Conservation (phyloP, 2,113 vertebrate genomes). For the Ochotona curzoniae region DNA sequence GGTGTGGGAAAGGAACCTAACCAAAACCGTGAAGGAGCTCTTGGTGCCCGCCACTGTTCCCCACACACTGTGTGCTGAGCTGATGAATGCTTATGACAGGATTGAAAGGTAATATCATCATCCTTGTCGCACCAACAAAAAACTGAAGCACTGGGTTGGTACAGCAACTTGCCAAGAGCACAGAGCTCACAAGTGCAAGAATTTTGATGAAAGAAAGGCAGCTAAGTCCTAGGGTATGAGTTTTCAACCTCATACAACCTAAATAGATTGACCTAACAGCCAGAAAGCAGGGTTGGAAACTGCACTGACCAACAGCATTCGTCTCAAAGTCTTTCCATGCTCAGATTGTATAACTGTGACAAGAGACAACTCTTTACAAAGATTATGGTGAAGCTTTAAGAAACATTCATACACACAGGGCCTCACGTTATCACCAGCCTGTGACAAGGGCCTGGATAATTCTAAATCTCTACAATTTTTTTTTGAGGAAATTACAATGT, state of each 20-base stretch:
- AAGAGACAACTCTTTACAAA: neutral
- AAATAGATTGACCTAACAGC: neutral
- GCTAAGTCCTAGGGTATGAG: neutral
- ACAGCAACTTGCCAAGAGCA: neutral
- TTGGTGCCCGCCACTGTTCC: neutral
- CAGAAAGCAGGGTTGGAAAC: neutral
- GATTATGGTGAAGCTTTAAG: neutral
- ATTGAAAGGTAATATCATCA: neutral
- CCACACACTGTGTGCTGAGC: neutral
- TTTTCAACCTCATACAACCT: neutral
- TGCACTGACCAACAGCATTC: neutral
- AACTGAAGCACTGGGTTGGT: neutral
- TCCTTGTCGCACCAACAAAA: neutral
- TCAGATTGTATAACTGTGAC: no score
- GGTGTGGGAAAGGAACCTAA: neutral
- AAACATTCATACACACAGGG: no score
- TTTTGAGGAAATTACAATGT: neutral
- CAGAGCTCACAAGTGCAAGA: neutral
- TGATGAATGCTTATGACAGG: neutral
- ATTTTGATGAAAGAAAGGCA: neutral
- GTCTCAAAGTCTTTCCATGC: neutral
- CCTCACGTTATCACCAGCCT: neutral
- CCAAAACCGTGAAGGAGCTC: neutral
- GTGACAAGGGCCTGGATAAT: neutral
- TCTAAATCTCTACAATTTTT: neutral